Base-by-base conservation (phyloP, 2,888 invertebrate genomes). In the Lathronympha strigana region DNA sequence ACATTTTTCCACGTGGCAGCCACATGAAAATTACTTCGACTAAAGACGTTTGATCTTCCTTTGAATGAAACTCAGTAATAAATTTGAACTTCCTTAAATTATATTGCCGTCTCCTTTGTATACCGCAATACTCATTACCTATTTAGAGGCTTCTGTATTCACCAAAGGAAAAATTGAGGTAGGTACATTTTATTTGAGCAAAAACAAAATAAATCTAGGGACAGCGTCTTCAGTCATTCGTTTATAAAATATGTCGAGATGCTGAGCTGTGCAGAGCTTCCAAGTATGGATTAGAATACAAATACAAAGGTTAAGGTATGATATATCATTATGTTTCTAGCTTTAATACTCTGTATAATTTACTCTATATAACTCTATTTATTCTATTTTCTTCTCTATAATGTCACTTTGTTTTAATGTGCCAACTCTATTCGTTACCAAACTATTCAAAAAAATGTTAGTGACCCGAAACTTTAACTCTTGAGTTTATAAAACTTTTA, bases 121-220 rank as follows among this genome's bases (percentile, higher is more conserved):
- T 17, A 28, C 28, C 40, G 55, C 55, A 55, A 55, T 43, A 38
- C 28, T 55, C 28, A 55, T 55, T 55, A 28, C 19, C 25, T 3
- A 43, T 55, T 43, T 19, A 43, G 8, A 28, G 28, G 8, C 28
- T 11, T 28, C 54, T 55, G 40, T 28, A 19, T 19, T 8, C 15
- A 2, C 15, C 13, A 19, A 43, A 43, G 19, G 17, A 13, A 28
- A 55, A 43, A 57, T n/a, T 15, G n/a, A 31, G 8, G 21, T 31
- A 31, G 28, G 45, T 57, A 57, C 43, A 57, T 21, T 11, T 57
- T 43, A 25, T 45, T 21, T 45, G 2, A 9, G 57, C 8, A 9
- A 57, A 40, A 57, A 1, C 19, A 28, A 43, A 43, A 43, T 2
- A 43, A 8, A 31, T 28, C 15, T 25, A 43, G 28, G n/a, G 47